A percentile compares a stretch with the other conserved stretches of the same genome.
Evolutionary conservation across 2,888 invertebrate species (phyloP).

Genomic region (Marasmarcha lunaedactyla): DNA sequence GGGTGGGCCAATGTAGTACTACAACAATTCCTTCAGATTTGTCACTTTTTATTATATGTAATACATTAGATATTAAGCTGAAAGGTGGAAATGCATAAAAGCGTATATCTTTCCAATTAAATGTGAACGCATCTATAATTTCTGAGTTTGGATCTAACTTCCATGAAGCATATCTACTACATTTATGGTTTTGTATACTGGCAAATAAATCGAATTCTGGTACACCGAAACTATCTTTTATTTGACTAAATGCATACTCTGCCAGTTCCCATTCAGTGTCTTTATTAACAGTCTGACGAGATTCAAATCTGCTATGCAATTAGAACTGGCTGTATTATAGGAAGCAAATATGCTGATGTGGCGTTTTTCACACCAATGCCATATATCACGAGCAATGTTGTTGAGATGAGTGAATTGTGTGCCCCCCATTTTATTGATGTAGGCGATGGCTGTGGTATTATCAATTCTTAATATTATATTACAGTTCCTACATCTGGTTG

Average conservation of each 20-base stretch:
- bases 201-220: conserved; percentile 1
- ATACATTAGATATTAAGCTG: neutral
- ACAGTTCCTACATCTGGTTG: neutral
- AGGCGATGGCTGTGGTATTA: neutral
- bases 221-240: neutral
- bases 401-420: neutral
- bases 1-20: neutral
- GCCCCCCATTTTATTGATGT: neutral
- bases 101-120: conserved; percentile 1
- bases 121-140: neutral
- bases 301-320: neutral
- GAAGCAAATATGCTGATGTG: neutral
- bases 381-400: neutral
- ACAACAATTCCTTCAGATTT: neutral
- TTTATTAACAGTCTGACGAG: neutral
- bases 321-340: neutral
- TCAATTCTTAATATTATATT: neutral
- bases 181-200: neutral
- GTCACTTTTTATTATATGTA: conserved; percentile 1
- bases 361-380: neutral
- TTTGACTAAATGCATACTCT: neutral
- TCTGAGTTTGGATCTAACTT: neutral
- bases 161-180: conserved; percentile 1
- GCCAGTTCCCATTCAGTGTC: neutral
- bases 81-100: conserved; percentile 1